phyloP scores from a whole-genome alignment of 1,140 invertebrate species.

The Mercenaria mercenaria region DNA sequence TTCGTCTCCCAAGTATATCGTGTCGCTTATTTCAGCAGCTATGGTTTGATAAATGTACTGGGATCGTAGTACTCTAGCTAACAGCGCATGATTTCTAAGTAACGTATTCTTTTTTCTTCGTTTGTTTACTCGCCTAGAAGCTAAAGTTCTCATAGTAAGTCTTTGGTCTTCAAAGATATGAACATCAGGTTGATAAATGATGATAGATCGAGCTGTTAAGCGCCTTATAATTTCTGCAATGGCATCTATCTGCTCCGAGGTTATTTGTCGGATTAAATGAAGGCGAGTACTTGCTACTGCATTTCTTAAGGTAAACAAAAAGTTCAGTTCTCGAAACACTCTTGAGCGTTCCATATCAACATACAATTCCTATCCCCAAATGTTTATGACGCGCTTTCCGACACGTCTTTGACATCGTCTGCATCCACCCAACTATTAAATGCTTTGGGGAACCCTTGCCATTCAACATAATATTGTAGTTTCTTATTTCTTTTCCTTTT shows the following conservation, averaged over 20 bases:
- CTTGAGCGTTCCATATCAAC: background rate
- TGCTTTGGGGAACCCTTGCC: conserved; percentile 46
- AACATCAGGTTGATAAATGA: background rate
- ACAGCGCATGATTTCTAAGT: background rate
- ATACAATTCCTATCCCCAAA: background rate
- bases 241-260: background rate
- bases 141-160: too few relatives aligned
- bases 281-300: background rate
- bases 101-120: background rate
- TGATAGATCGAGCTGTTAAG: background rate
- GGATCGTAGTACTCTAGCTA: background rate
- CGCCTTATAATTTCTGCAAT: background rate
- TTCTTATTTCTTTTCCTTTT: conserved; percentile 49
- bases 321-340: conserved; percentile 4
- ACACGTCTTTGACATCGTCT: background rate
- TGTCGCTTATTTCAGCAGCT: background rate
- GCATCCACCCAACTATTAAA: conserved; percentile 46
- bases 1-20: background rate
- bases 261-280: background rate
- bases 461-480: conserved; percentile 34
- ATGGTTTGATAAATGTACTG: conserved; percentile 7
- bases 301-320: background rate
- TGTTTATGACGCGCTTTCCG: too few relatives aligned
- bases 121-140: background rate
- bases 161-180: background rate